Evolutionary conservation across 2,113 vertebrate genomes (phyloP), one percentile per base, ranked within the genome.

Genomic region (Amia ocellicauda): DNA sequence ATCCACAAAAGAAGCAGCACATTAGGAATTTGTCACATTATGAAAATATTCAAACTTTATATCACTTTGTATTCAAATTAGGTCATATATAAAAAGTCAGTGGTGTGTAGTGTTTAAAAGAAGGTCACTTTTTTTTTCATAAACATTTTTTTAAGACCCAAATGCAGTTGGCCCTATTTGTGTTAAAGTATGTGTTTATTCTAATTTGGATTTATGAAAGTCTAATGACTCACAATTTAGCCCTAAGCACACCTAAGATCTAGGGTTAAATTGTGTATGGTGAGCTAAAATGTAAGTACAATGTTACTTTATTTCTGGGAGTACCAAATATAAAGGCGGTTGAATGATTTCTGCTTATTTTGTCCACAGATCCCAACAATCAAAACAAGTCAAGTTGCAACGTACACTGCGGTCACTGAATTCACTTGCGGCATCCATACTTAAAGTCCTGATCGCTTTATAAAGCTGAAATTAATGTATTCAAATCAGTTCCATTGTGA

Each of bases 11-110:
- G 70, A 74, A 23, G 80, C 78, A 73, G 73, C 75, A 80, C 69
- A 67, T 78, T 62, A 74, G 27, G 75, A 79, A 83, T 69, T 36
- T 69, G 73, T 72, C 67, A 64, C 68, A 69, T 71, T 66, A 47
- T 27, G 27, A 56, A 83, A 72, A 66, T 74, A 76, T 62, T 81
- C 50, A 77, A 80, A 79, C 77, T 74, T 67, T 53, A 66, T 67
- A 83, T 79, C 76, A 79, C 79, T 86, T 63, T 66, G 54, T 58
- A 42, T 61, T 84, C 64, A 78, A 78, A 81, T 83, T 22, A 9
- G 66, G 79, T 85, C 76, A 78, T 79, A 79, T 67, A 82, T 83
- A 81, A 63, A 85, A 59, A 50, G 47, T 19, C 22, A 27, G 49
- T 53, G 24, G 58, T 22, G n/a, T 29, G 41, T 29, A 14, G 13